Percentiles rank a stretch among this genome's conserved stretches.
Conservation (phyloP, 2,113 vertebrate species). For the Channa argus region DNA sequence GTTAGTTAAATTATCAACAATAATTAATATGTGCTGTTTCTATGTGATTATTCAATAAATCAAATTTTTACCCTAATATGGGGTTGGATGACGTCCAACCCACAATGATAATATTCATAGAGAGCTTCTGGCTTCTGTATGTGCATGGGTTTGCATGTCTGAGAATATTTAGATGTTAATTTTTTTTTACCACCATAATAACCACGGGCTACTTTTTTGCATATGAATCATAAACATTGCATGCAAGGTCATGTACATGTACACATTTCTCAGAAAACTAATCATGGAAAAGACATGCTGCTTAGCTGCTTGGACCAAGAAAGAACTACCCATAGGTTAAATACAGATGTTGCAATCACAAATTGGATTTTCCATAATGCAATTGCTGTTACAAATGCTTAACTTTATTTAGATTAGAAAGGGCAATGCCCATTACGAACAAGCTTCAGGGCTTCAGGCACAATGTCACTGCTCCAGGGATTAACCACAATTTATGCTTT, state of each 20-base stretch:
- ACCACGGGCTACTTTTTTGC: constrained; percentile 53
- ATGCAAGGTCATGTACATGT: constrained; percentile 72
- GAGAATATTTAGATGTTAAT: constrained; percentile 59
- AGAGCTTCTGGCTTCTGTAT: constrained; percentile 3
- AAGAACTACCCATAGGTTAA: constrained; percentile 63
- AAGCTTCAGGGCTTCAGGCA: constrained; percentile 69
- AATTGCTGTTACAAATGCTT: constrained; percentile 68
- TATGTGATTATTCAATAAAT: background rate
- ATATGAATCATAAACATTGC: constrained; percentile 65
- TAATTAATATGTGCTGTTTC: background rate
- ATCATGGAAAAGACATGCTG: constrained; percentile 67
- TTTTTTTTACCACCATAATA: constrained; percentile 44
- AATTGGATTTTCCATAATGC: constrained; percentile 77
- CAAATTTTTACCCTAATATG: background rate
- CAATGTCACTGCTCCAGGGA: constrained; percentile 60
- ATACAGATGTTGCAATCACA: constrained; percentile 76
- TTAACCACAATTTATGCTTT: constrained; percentile 73
- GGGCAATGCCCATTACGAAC: constrained; percentile 67
- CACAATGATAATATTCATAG: background rate
- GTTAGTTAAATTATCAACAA: constrained; percentile 23
- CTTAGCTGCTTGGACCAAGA: constrained; percentile 51
- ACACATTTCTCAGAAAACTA: constrained; percentile 66
- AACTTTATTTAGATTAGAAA: constrained; percentile 75
- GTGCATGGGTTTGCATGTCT: constrained; percentile 64
- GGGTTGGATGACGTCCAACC: no score